Conservation (phyloP, 2,113 vertebrate species). For the Erinaceus europaeus region DNA sequence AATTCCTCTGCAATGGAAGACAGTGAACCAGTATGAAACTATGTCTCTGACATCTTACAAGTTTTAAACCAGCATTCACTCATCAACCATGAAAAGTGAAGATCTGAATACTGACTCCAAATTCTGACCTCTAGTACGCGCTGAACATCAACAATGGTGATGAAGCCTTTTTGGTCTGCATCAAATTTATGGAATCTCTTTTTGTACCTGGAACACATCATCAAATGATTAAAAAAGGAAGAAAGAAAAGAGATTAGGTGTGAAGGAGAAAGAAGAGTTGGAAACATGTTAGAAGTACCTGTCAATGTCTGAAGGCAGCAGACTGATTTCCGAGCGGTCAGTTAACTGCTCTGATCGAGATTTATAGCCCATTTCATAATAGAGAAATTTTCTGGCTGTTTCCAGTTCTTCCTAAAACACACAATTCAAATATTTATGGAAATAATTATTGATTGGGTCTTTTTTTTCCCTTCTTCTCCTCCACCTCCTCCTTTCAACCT, state of each 20-base stretch:
- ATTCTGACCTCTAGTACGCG: conserved; percentile 89
- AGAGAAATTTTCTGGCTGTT: conserved; percentile 89
- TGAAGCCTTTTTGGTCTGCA: conserved; percentile 96
- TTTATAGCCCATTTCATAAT: conserved; percentile 98
- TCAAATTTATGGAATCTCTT: conserved; percentile 97
- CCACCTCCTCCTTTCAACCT: neutral
- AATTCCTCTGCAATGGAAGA: no score
- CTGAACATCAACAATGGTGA: conserved; percentile 95
- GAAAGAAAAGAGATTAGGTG: neutral
- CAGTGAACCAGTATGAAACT: no score
- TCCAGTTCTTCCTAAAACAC: conserved; percentile 89
- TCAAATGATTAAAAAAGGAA: conserved; percentile 35
- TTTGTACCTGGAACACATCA: conserved; percentile 87
- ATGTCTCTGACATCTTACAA: no score
- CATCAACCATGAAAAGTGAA: no score
- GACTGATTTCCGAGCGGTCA: conserved; percentile 90
- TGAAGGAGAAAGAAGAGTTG: neutral
- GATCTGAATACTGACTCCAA: no score
- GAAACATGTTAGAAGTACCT: conserved; percentile 81
- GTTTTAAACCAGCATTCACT: no score
- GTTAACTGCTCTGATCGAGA: conserved; percentile 93
- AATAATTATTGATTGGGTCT: neutral
- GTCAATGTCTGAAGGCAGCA: conserved; percentile 87
- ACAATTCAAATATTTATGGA: conserved; percentile 38
- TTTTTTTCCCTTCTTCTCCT: no score